Evolutionary conservation across 2,113 vertebrate genomes (phyloP), one percentile per base, ranked within the genome.

Genomic region (Hassar affinis): DNA sequence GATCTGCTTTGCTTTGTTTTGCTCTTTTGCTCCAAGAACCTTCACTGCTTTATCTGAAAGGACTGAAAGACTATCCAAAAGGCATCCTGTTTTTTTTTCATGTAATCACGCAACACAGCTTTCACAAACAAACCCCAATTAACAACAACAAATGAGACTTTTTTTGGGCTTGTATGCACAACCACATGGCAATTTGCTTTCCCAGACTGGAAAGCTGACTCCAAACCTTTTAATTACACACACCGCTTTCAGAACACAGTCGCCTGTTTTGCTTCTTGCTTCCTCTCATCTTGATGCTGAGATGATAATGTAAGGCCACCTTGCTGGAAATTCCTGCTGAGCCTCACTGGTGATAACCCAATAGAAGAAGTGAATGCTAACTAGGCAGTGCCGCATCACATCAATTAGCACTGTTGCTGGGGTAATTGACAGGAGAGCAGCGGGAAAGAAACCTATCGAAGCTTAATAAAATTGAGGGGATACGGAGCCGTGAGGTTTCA

Each of bases 401-500:
- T 87, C 83, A 87, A 87, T 87, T 87, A 87, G 83, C 80, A 74
- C 61, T 82, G 84, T 85, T 85, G 86, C 80, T 80, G 57, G 66
- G 68, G 86, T 87, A 87, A 87, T 87, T 87, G 86, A 87, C 83
- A 83, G 69, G 61, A 80, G 77, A 84, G 56, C 86, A 83, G 84
- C 77, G 49, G 83, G 86, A 52, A 25, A 83, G 74, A 66, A 61
- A 66, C 57, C 22, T 47, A 76, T 83, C 45, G 30, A 59, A 61
- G 42, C 61, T 20, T 78, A 18, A 78, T 61, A 61, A 61, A 78
- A 78, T 78, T 61, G 35, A 27, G 3, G 15, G 22, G 77, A 61
- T 7, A 18, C 35, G 4, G 49, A 54, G 72, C 49, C 47, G 4
- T 38, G 51, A 61, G 22, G 38, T 35, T 61, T 78, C 56, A 61